Percentiles rank a stretch among this genome's conserved stretches.
Conservation (phyloP, 1,140 invertebrate genomes). For the Brachionus angularis region DNA sequence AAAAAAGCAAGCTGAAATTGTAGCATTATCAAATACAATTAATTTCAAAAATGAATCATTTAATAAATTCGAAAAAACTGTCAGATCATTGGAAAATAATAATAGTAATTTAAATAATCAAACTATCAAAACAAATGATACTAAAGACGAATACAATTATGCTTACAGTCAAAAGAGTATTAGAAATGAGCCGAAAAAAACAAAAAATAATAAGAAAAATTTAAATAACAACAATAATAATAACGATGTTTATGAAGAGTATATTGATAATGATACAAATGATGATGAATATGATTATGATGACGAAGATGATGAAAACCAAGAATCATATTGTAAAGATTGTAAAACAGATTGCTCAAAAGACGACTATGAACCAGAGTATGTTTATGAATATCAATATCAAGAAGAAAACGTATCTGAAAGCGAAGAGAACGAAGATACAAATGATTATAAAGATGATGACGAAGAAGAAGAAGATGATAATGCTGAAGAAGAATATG, state of each 20-base stretch:
- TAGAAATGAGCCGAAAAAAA: background rate
- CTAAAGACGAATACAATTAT: slow-evolving; percentile 34
- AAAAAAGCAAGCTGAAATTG: background rate
- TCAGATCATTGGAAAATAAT: background rate
- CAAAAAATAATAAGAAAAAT: slow-evolving; percentile 6
- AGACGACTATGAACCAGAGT: slow-evolving; percentile 24
- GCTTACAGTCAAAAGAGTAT: slow-evolving; percentile 35
- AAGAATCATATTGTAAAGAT: slow-evolving; percentile 13
- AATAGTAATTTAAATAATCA: slow-evolving; percentile 3
- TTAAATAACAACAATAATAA: background rate
- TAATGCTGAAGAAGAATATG: slow-evolving; percentile 21
- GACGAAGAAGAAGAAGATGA: too few species aligned
- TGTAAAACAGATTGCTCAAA: background rate
- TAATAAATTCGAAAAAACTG: background rate
- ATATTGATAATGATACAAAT: slow-evolving; percentile 22
- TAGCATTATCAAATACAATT: background rate
- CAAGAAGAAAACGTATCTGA: background rate
- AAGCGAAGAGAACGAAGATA: slow-evolving; percentile 2
- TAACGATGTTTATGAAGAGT: slow-evolving; percentile 11
- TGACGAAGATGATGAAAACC: background rate
- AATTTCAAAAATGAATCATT: background rate
- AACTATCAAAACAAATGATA: background rate
- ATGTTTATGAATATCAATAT: slow-evolving; percentile 32
- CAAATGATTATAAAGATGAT: background rate
- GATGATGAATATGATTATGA: slow-evolving; percentile 20